Evolutionary conservation across 2,113 vertebrate genomes (phyloP).

Genomic region (Puma concolor): DNA sequence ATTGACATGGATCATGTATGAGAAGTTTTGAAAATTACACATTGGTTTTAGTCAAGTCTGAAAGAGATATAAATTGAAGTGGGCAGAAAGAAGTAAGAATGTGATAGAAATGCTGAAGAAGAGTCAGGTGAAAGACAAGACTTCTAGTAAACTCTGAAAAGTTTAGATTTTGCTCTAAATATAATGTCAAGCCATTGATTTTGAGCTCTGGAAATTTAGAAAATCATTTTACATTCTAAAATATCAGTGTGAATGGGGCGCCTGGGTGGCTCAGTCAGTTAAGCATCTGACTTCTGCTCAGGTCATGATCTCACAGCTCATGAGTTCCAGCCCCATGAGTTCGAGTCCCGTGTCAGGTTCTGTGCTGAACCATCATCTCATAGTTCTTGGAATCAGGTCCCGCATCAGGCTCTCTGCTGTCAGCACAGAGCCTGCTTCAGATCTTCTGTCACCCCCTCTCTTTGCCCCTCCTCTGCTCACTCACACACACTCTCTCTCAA

Average conservation of each 20-base stretch:
- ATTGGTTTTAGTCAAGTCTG: neutral
- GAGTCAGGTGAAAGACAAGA: neutral
- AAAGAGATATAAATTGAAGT: neutral
- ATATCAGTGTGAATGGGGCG: neutral
- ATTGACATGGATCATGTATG: neutral
- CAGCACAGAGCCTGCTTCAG: no score
- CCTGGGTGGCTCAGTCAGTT: no score
- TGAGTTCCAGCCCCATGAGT: no score
- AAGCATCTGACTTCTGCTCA: no score
- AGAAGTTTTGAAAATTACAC: neutral
- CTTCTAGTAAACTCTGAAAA: neutral
- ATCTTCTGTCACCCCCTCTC: no score
- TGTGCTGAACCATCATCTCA: no score
- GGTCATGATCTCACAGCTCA: no score
- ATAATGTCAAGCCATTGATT: neutral
- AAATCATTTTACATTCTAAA: constrained; percentile 6
- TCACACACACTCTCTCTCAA: no score
- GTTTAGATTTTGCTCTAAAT: neutral
- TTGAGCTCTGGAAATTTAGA: neutral
- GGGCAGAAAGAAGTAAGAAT: neutral
- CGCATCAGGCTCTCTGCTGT: no score
- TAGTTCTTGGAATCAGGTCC: no score
- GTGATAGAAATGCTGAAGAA: neutral
- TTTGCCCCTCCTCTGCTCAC: no score
- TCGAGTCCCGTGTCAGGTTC: no score